Conservation (phyloP, 2,888 invertebrate genomes). For the Dioctria rufipes region DNA sequence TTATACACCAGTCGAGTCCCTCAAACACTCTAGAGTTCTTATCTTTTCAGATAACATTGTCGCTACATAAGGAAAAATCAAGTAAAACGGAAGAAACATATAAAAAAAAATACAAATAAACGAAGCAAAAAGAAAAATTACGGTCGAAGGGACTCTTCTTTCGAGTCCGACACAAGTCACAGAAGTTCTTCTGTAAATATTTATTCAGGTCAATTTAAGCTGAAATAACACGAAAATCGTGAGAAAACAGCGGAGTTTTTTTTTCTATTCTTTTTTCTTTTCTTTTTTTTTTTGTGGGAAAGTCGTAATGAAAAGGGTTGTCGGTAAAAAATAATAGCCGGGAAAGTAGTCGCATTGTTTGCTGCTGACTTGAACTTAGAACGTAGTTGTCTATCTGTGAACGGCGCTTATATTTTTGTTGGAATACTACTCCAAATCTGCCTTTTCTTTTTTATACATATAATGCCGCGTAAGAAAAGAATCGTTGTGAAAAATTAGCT, state of each 20-base stretch:
- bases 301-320: slow-evolving; percentile 16
- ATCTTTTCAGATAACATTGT: slow-evolving; percentile 19
- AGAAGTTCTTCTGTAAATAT: slow-evolving; percentile 31
- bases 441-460: background rate
- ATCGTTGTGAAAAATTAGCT: background rate
- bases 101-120: slow-evolving; percentile 21
- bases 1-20: slow-evolving; percentile 22
- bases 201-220: slow-evolving; percentile 43
- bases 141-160: slow-evolving; percentile 32
- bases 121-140: slow-evolving; percentile 10
- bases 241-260: slow-evolving; percentile 23
- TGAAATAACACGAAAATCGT: slow-evolving; percentile 7
- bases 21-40: slow-evolving; percentile 7
- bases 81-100: slow-evolving; percentile 9
- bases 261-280: no score
- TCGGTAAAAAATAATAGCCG: background rate
- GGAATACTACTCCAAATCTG: slow-evolving; percentile 5
- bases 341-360: background rate
- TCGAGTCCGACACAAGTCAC: slow-evolving; percentile 34
- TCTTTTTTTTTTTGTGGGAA: background rate
- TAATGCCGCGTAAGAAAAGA: background rate
- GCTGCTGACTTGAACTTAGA: background rate
- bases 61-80: slow-evolving; percentile 19
- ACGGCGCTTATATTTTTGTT: background rate
- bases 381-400: background rate